Percentiles rank a stretch among this genome's conserved stretches.
These are phyloP conservation scores for Drosophila fungiperda DNA, from an alignment of 2,888 invertebrate species.

Conservation along the genomic window DNA sequence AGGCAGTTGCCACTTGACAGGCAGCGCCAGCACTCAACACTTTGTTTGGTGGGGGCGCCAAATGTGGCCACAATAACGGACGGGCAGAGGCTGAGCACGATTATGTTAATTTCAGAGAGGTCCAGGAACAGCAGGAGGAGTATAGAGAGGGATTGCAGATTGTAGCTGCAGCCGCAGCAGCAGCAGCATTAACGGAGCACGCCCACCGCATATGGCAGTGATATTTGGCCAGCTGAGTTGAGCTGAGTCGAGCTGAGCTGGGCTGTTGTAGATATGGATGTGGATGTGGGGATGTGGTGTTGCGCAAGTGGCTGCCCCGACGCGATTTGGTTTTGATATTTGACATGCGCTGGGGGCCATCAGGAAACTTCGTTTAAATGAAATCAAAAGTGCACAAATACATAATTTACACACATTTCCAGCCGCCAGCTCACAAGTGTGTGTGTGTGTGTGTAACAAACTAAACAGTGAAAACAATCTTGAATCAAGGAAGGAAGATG, in stretches of 20 bases:
- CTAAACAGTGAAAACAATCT: slow-evolving; percentile 14
- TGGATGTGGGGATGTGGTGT: slow-evolving; percentile 60
- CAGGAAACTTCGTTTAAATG: slow-evolving; percentile 81
- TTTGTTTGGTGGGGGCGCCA: slow-evolving; percentile 59
- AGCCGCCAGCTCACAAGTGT: slow-evolving; percentile 42
- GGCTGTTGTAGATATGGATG: slow-evolving; percentile 38
- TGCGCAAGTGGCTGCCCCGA: slow-evolving; percentile 66
- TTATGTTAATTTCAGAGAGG: slow-evolving; percentile 71
- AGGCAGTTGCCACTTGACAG: slow-evolving; percentile 73
- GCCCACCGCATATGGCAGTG: slow-evolving; percentile 78
- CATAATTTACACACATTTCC: slow-evolving; percentile 78
- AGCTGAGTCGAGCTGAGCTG: slow-evolving; percentile 12
- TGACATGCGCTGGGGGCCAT: slow-evolving; percentile 80
- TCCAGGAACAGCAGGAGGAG: slow-evolving; percentile 14
- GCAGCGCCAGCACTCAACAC: slow-evolving; percentile 72
- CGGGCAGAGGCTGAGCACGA: slow-evolving; percentile 63
- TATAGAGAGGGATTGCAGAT: slow-evolving; percentile 5
- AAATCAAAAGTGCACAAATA: slow-evolving; percentile 80
- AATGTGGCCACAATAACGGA: slow-evolving; percentile 41
- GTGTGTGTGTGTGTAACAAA: slow-evolving; percentile 2
- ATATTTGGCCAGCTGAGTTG: slow-evolving; percentile 59
- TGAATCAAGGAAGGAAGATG: slow-evolving; percentile 34
- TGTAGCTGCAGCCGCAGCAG: slow-evolving; percentile 5
- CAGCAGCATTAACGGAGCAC: slow-evolving; percentile 72
- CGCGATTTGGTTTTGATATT: slow-evolving; percentile 77